Conservation (phyloP, 2,888 invertebrate species). For the Pyrrhia umbra region DNA sequence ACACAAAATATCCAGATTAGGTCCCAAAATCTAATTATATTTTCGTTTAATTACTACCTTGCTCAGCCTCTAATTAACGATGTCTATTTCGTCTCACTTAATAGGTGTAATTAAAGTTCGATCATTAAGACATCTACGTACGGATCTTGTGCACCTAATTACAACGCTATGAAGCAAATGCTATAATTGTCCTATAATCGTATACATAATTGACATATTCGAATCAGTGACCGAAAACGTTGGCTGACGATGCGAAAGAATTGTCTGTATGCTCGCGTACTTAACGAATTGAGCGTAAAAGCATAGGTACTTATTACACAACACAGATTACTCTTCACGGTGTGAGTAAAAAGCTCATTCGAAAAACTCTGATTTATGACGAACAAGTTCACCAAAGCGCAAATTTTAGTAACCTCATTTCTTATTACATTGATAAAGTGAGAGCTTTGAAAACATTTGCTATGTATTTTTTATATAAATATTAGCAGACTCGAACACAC, state of each 20-base stretch:
- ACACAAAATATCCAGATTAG: constrained; percentile 28
- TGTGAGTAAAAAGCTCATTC: background rate
- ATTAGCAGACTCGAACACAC: background rate
- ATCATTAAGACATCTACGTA: constrained; percentile 21
- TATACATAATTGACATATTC: constrained; percentile 9
- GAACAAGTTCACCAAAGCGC: background rate
- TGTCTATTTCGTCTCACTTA: constrained; percentile 39
- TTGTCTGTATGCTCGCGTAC: background rate
- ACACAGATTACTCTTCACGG: background rate
- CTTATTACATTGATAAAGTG: background rate
- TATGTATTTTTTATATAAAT: background rate
- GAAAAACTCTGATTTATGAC: background rate
- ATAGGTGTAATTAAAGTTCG: constrained; percentile 31
- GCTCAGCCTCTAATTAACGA: constrained; percentile 46
- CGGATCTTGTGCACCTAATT: background rate
- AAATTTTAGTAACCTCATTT: background rate
- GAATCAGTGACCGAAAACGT: constrained; percentile 11
- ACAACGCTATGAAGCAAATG: background rate
- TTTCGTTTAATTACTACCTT: constrained; percentile 36
- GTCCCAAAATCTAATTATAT: constrained; percentile 32
- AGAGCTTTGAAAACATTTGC: background rate
- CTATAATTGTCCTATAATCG: constrained; percentile 6
- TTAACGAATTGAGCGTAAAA: background rate
- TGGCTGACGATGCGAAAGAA: background rate
- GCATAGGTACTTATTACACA: background rate